Base-by-base conservation (phyloP, 2,888 invertebrate species). In the Cephus rjabovi region DNA sequence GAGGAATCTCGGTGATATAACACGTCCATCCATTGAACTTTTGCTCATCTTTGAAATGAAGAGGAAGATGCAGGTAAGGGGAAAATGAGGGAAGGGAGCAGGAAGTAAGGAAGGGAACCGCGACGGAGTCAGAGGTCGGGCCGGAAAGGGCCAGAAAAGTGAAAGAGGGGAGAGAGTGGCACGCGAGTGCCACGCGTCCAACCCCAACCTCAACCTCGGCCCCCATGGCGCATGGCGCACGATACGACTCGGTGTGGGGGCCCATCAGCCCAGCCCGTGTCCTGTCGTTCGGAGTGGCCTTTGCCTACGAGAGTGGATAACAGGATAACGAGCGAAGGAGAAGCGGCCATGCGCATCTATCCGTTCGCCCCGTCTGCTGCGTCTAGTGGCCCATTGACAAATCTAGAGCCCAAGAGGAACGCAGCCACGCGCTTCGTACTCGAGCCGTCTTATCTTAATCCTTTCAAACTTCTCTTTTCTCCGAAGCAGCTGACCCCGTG, bases 161-260 rank as follows among this genome's bases (percentile, higher is more conserved):
- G 73, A 77, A 73, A 69, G 74, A 75, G 75, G 56, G 35, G 74
- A 35, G 35, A 34, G 86, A 84, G 79, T 82, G 89, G 90, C 90
- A 91, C 90, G 90, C 90, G 90, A 88, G 90, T 87, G 89, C 86
- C 90, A 90, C 90, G 90, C 89, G 90, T 86, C 88, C 86, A 40
- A 40, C 40, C 40, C 40, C 40, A 15, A 40, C 15, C 40, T 1
- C 15, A 40, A 40, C 15, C 12, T 40, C 37, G 4, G 4, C 12
- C 37, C 12, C 37, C 37, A 37, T 37, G 37, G 37, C 12, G 12
- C 37, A 35, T 35, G 35, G 35, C 35, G 34, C 34, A 40, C 15
- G 40, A 40, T 40, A 15, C 0, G 15, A 15, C 4, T 15, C 15
- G 40, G 15, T 40, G 40, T 15, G 40, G 40, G 40, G 15, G 15